phyloP scores from a whole-genome alignment of 2,797 vertebrate genomes.

The Ibycter americanus region DNA sequence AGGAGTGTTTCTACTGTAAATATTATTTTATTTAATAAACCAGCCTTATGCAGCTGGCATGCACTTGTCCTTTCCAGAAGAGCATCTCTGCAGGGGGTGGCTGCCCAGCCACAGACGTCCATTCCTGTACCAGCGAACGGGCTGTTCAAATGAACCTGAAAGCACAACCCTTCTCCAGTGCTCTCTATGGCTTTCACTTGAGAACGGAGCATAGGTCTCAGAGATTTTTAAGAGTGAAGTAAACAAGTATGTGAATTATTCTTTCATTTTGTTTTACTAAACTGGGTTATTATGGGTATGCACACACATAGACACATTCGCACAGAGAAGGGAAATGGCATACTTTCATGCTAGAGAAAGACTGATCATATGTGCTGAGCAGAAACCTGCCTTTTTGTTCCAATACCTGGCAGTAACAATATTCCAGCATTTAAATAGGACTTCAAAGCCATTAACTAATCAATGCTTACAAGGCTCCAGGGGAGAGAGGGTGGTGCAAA shows the following conservation, averaged over 20 bases:
- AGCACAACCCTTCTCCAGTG: background rate
- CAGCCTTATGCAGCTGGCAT: background rate
- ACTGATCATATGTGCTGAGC: background rate
- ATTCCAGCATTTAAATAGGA: slow-evolving; percentile 27
- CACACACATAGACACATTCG: background rate
- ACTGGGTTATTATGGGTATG: background rate
- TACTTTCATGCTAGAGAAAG: background rate
- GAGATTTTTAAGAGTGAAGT: background rate
- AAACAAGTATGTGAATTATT: background rate
- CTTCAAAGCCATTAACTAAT: slow-evolving; percentile 51
- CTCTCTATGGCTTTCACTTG: background rate
- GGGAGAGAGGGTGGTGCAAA: background rate
- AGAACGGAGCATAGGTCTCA: background rate
- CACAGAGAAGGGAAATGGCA: background rate
- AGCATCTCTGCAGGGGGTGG: background rate
- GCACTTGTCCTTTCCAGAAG: background rate
- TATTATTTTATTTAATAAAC: background rate
- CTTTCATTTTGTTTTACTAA: background rate
- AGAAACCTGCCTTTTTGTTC: background rate
- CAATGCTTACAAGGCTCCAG: slow-evolving; percentile 14
- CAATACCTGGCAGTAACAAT: background rate
- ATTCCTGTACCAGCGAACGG: background rate
- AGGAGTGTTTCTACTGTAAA: background rate
- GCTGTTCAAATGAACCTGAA: background rate
- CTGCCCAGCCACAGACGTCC: background rate